Conservation (phyloP, 2,113 vertebrate genomes). For the Xiphorhynchus elegans region DNA sequence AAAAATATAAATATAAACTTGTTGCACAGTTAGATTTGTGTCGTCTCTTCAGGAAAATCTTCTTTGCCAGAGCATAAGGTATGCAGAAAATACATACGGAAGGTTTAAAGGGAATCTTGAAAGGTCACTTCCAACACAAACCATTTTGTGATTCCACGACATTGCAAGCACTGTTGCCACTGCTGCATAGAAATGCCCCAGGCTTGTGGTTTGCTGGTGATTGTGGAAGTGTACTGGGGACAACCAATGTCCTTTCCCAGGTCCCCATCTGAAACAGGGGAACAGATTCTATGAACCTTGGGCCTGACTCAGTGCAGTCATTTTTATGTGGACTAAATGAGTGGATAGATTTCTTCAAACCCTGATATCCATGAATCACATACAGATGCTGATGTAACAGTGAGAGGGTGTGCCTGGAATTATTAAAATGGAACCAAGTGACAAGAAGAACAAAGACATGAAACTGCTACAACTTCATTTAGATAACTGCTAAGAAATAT, state of each 20-base stretch:
- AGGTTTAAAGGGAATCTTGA: not conserved
- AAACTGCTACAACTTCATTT: not conserved
- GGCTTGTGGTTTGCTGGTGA: not conserved
- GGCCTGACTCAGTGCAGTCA: not conserved
- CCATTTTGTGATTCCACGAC: not conserved
- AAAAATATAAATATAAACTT: not conserved
- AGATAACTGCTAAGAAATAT: not conserved
- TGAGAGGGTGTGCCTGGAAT: not conserved
- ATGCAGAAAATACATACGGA: fast-evolving
- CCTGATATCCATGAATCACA: slow-evolving; percentile 34
- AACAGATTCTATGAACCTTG: fast-evolving
- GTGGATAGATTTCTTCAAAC: not conserved
- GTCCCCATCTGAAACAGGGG: not conserved
- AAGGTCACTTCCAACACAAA: not conserved
- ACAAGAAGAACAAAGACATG: slow-evolving; percentile 13
- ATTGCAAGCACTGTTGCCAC: not conserved
- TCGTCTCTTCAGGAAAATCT: not conserved
- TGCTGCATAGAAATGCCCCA: not conserved
- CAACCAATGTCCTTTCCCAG: not conserved
- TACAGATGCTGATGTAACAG: slow-evolving; percentile 38
- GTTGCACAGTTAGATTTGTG: not conserved
- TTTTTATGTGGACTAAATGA: not conserved
- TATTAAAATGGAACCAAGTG: slow-evolving; percentile 40
- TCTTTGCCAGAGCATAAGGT: not conserved
- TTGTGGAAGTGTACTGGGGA: fast-evolving